A percentile compares a stretch with the other conserved stretches of the same genome.
Evolutionary conservation across 2,797 vertebrate species (phyloP).

Genomic region (Lagocephalus sceleratus): DNA sequence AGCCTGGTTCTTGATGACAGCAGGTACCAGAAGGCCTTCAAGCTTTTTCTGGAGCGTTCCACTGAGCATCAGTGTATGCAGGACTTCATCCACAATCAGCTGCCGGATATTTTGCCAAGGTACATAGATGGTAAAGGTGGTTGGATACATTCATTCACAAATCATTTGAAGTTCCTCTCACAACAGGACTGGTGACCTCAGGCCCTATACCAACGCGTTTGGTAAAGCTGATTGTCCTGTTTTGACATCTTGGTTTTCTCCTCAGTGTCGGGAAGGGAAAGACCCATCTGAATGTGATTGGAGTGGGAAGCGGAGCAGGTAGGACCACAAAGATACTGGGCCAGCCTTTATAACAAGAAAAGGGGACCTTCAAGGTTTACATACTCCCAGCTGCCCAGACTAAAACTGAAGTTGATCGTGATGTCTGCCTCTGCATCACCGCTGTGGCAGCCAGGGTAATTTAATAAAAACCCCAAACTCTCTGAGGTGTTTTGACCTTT

Average conservation of each 20-base stretch:
- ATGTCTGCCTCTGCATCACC: background rate
- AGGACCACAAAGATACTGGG: slow-evolving; percentile 37
- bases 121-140: slow-evolving; percentile 38
- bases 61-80: slow-evolving; percentile 88
- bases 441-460: too few species aligned
- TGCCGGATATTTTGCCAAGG: slow-evolving; percentile 81
- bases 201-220: too few species aligned
- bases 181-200: too few species aligned
- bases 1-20: slow-evolving; percentile 60
- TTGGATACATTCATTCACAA: background rate
- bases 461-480: slow-evolving; percentile 1
- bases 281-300: slow-evolving; percentile 82
- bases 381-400: slow-evolving; percentile 18
- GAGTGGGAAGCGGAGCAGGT: slow-evolving; percentile 89
- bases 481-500: slow-evolving; percentile 27
- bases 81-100: slow-evolving; percentile 79
- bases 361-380: slow-evolving; percentile 10
- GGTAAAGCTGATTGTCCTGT: background rate
- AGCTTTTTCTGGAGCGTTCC: slow-evolving; percentile 82
- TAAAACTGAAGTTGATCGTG: slow-evolving; percentile 18
- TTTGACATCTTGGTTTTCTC: slow-evolving; percentile 1
- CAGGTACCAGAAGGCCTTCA: slow-evolving; percentile 83
- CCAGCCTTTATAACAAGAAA: slow-evolving; percentile 2
- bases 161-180: too few species aligned
- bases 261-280: slow-evolving; percentile 82